Base-by-base conservation (phyloP, 2,888 invertebrate genomes). In the Galeruca laticollis region DNA sequence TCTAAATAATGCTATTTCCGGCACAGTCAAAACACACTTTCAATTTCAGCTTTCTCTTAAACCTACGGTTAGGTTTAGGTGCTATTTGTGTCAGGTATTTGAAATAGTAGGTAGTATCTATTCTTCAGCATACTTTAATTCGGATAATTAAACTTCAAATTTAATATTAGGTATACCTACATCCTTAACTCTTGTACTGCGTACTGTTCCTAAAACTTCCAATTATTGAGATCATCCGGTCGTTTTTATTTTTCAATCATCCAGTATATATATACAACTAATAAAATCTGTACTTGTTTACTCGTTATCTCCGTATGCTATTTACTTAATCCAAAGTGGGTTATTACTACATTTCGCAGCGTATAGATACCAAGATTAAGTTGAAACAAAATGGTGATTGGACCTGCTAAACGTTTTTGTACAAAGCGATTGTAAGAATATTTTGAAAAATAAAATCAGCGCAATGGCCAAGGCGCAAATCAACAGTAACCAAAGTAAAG, bases 271-370 rank as follows among this genome's bases (percentile, higher is more conserved):
- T 33, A 15, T 35, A 15, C 18, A 59, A 26, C 6, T 5, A 59
- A 60, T 60, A 51, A 51, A 66, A 66, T 66, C 66, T 51, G 56
- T 33, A 35, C 37, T 49, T 59, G 52, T 66, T 66, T 33, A 35
- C 37, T 49, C 66, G 52, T 66, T 66, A 66, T 66, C 66, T 51
- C 21, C 35, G 57, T 52, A 37, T 47, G 26, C 18, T 66, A 59
- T 66, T 66, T 66, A 66, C 66, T 43, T 60, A 66, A 66, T 66
- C 51, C 59, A 21, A 59, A 59, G 66, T 66, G 66, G 66, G 66
- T 66, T 56, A 64, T 5, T 52, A 13, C 26, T 13, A 21, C 52
- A 52, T 52, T 57, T 57, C 33, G 56, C 33, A 57, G 26, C 52
- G 21, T 35, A 57, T 57, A 57, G 56, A 33, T 57, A 57, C 56